A percentile compares a stretch with the other conserved stretches of the same genome.
phyloP scores from a whole-genome alignment of 2,888 invertebrate genomes.

The Ecliptopera silaceata region DNA sequence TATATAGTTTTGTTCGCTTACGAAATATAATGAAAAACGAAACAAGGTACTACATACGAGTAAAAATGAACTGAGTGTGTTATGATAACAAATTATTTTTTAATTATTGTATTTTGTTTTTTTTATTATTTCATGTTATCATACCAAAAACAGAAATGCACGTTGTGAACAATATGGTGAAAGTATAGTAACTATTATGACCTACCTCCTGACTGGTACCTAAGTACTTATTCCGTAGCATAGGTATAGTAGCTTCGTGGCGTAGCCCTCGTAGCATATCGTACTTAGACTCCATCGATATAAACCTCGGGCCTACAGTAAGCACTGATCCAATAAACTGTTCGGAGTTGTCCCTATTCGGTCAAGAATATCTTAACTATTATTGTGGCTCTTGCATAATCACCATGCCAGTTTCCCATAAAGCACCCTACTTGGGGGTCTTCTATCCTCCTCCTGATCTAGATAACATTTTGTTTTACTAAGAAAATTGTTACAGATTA shows the following conservation, averaged over 20 bases:
- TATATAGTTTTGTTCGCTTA: too few relatives aligned
- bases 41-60: too few relatives aligned
- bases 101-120: too few relatives aligned
- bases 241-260: constrained; percentile 13
- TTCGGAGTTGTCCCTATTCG: constrained; percentile 63
- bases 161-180: too few relatives aligned
- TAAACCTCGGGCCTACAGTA: constrained; percentile 41
- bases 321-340: constrained; percentile 66
- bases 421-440: constrained; percentile 18
- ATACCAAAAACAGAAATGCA: too few relatives aligned
- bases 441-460: constrained; percentile 25
- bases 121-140: too few relatives aligned
- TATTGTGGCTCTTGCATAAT: constrained; percentile 69
- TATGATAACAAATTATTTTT: too few relatives aligned
- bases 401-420: constrained; percentile 36
- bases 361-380: constrained; percentile 72
- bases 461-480: constrained; percentile 33
- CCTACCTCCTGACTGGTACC: too few relatives aligned
- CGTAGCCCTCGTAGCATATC: constrained; percentile 10
- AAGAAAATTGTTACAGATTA: background rate
- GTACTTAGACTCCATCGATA: constrained; percentile 14
- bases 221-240: background rate
- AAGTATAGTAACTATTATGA: too few relatives aligned
- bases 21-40: too few relatives aligned
- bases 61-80: too few relatives aligned